Conservation (phyloP, 2,113 vertebrate genomes). For the Percina caprodes region DNA sequence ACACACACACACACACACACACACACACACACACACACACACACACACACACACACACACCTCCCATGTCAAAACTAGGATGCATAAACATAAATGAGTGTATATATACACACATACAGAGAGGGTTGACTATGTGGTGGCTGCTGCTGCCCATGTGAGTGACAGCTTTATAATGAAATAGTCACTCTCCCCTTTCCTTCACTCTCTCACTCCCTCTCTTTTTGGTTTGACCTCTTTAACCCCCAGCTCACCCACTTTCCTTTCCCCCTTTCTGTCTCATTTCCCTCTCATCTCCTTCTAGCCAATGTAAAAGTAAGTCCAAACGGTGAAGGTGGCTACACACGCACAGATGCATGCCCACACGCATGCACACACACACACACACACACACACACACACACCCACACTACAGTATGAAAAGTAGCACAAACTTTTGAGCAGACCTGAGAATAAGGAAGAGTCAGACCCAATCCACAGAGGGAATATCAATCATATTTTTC, state of each 20-base stretch:
- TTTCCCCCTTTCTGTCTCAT: constrained; percentile 34
- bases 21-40: constrained; percentile 1
- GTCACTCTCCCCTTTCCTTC: constrained; percentile 61
- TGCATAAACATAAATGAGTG: constrained; percentile 30
- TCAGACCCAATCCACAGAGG: constrained; percentile 64
- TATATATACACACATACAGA: constrained; percentile 16
- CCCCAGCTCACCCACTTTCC: constrained; percentile 41
- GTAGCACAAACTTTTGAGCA: constrained; percentile 66
- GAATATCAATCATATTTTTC: constrained; percentile 78
- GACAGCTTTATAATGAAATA: constrained; percentile 77
- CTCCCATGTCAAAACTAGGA: constrained; percentile 38
- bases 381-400: constrained; percentile 31
- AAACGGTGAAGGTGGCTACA: constrained; percentile 49
- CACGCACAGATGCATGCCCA: constrained; percentile 34
- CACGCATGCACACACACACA: constrained; percentile 21
- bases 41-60: constrained; percentile 33
- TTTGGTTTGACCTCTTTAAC: constrained; percentile 69
- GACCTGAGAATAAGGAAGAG: constrained; percentile 65
- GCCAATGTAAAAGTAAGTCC: constrained; percentile 44
- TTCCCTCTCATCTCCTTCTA: constrained; percentile 53
- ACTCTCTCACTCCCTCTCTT: constrained; percentile 39
- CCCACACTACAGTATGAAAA: constrained; percentile 27
- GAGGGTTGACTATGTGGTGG: constrained; percentile 50
- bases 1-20: constrained; percentile 27
- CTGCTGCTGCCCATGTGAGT: constrained; percentile 66